Evolutionary conservation across 1,140 invertebrate species (phyloP).

Genomic region (Archegozetes longisetosus): DNA sequence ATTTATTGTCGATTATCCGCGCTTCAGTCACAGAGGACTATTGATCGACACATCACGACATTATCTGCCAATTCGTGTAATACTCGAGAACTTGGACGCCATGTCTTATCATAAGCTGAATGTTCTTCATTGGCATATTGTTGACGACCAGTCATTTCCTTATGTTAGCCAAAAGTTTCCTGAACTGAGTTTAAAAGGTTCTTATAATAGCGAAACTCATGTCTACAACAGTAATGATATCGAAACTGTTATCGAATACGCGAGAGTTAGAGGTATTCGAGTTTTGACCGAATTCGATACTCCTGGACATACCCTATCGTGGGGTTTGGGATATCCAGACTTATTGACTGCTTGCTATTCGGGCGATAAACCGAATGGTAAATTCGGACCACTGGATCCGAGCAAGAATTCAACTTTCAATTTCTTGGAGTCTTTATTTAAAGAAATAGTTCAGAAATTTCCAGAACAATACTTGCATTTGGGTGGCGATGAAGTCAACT

Average conservation of each 20-base stretch:
- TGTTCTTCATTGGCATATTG: constrained; percentile 87
- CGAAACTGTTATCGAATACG: constrained; percentile 29
- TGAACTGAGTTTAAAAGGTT: constrained; percentile 23
- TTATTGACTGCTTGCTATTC: constrained; percentile 10
- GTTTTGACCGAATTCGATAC: constrained; percentile 30
- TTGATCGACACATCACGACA: constrained; percentile 67
- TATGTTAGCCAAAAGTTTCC: constrained; percentile 60
- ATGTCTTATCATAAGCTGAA: constrained; percentile 81
- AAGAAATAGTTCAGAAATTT: constrained; percentile 49
- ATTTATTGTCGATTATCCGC: constrained; percentile 47
- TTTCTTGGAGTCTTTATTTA: constrained; percentile 47
- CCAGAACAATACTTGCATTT: constrained; percentile 61
- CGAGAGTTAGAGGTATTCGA: constrained; percentile 28
- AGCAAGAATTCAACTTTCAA: constrained; percentile 41
- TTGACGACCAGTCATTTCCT: constrained; percentile 78
- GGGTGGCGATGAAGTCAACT: constrained; percentile 78
- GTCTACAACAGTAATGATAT: constrained; percentile 28
- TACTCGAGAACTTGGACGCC: constrained; percentile 46
- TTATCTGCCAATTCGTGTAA: constrained; percentile 45
- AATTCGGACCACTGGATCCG: constrained; percentile 59
- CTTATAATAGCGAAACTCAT: not conserved
- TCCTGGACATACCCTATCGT: constrained; percentile 51
- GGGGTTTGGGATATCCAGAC: constrained; percentile 56
- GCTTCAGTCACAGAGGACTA: constrained; percentile 54
- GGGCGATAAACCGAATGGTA: constrained; percentile 30